phyloP scores from a whole-genome alignment of 2,113 vertebrate genomes.

The Diadophis punctatus region DNA sequence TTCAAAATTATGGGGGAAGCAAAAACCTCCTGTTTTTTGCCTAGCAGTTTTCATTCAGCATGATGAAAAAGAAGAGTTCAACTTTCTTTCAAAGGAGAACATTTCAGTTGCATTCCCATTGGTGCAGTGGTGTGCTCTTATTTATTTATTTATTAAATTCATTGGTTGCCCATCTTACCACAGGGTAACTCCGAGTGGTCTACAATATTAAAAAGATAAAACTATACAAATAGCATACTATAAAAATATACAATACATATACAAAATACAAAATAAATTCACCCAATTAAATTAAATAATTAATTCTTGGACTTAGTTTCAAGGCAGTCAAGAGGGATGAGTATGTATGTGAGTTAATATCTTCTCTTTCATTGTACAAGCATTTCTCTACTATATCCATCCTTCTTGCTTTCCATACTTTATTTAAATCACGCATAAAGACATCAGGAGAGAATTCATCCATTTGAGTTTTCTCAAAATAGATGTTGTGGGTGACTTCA shows the following conservation, averaged over 20 bases:
- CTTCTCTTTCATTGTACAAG: not conserved
- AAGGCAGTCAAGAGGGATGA: not conserved
- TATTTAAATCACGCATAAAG: not conserved
- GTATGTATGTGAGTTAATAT: not conserved
- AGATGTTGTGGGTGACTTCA: not conserved
- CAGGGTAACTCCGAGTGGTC: too few relatives aligned
- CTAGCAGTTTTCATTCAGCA: not conserved
- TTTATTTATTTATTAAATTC: too few relatives aligned
- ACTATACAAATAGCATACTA: too few relatives aligned
- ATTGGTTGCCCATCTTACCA: too few relatives aligned
- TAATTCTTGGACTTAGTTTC: not conserved
- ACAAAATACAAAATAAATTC: too few relatives aligned
- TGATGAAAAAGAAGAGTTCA: not conserved
- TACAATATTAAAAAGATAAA: too few relatives aligned
- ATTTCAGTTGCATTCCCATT: not conserved
- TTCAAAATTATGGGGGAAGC: not conserved
- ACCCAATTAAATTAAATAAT: too few relatives aligned
- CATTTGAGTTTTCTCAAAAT: not conserved
- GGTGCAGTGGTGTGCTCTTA: not conserved
- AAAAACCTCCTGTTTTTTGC: not conserved
- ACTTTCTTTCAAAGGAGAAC: not conserved
- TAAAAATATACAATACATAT: too few relatives aligned
- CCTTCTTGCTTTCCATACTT: not conserved
- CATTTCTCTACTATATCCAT: not conserved
- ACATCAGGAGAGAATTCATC: not conserved